These are phyloP conservation scores for Tetrax tetrax DNA, from an alignment of 2,113 vertebrate genomes.

Conservation along the genomic window DNA sequence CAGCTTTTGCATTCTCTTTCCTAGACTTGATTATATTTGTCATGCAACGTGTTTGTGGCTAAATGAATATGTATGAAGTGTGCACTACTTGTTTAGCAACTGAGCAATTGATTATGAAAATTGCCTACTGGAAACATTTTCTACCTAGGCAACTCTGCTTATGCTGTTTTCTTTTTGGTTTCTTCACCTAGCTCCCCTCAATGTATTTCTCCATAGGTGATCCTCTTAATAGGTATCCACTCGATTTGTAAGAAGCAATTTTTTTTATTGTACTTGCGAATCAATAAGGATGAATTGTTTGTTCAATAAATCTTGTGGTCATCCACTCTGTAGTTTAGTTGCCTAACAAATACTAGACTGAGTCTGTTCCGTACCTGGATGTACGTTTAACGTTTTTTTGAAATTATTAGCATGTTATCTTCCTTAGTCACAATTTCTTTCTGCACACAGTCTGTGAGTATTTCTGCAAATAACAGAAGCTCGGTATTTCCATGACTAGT, in stretches of 20 bases:
- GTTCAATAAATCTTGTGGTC: not conserved
- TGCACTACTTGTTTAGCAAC: not conserved
- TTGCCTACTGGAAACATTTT: not conserved
- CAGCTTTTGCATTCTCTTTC: not conserved
- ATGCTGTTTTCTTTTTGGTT: not conserved
- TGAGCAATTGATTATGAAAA: not conserved
- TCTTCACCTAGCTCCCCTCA: not conserved
- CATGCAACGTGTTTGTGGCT: not conserved
- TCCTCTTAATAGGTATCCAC: not conserved
- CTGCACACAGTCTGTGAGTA: not conserved
- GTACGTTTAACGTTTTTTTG: not conserved
- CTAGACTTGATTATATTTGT: not conserved
- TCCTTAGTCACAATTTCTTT: not conserved
- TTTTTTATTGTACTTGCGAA: not conserved
- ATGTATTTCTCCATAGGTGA: not conserved
- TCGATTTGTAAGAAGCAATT: not conserved
- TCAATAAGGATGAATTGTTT: not conserved
- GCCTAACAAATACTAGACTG: not conserved
- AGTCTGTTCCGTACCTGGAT: not conserved
- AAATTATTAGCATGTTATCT: not conserved
- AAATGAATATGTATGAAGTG: not conserved
- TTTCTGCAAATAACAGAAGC: not conserved
- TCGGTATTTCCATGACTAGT: not conserved
- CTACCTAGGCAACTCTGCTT: not conserved
- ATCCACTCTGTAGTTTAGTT: not conserved